phyloP scores from a whole-genome alignment of 2,113 vertebrate species.

The Ardeotis arabs region DNA sequence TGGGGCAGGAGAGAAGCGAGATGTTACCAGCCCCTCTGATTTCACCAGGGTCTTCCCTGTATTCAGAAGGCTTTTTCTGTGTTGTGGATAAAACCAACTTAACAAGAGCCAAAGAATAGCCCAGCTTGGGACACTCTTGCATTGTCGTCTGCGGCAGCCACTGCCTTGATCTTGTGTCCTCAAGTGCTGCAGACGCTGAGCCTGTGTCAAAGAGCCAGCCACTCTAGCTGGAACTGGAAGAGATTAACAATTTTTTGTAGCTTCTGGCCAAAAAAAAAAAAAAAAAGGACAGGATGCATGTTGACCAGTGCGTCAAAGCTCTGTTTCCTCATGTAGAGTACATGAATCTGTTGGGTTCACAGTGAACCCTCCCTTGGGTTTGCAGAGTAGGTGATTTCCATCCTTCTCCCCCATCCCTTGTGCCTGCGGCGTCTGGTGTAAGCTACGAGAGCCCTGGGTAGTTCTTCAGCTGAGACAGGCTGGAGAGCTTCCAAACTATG shows the following conservation, averaged over 20 bases:
- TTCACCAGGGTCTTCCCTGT: neutral
- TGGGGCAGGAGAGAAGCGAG: neutral
- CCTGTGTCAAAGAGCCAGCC: neutral
- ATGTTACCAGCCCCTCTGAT: neutral
- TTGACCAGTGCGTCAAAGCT: neutral
- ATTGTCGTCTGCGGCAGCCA: fast-evolving
- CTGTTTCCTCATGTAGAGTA: neutral
- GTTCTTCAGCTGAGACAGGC: neutral
- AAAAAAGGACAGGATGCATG: neutral
- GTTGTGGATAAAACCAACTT: neutral
- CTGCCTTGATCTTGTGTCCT: neutral
- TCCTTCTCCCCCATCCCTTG: neutral
- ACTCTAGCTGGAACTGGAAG: neutral
- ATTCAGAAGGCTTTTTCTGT: neutral
- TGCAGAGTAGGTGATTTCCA: neutral
- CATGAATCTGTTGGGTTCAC: neutral
- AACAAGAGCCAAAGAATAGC: neutral
- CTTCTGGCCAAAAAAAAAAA: neutral
- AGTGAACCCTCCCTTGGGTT: neutral
- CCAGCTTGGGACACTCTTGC: neutral
- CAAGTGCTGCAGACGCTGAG: neutral
- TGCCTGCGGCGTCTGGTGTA: neutral
- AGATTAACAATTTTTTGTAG: neutral
- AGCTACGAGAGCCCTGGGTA: neutral
- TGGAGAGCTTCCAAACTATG: neutral